Evolutionary conservation across 2,797 vertebrate genomes (phyloP), one percentile per base, ranked within the genome.

Genomic region (Sebastes nivosus): DNA sequence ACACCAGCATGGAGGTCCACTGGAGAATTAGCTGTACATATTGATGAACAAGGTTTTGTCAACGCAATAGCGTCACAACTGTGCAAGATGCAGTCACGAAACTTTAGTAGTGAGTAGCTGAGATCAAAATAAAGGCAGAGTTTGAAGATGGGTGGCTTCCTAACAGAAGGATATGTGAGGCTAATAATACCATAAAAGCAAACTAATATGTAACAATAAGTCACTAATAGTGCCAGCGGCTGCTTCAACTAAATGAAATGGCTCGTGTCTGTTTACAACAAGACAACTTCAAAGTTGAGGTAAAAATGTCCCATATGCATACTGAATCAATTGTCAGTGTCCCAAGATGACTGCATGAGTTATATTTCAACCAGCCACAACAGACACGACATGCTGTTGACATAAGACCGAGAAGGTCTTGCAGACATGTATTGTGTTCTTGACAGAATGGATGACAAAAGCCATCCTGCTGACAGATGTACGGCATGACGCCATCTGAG

Each of bases 391-490:
- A 71, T 64, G 73, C 18, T 72, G 81, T 82, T 75, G 77, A 72
- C 58, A 73, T 46, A n/a, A 32, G 42, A 67, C 20, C 2, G 69
- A 59, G 58, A 58, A 68, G 71, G 77, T 50, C 46, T 73, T 66
- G 50, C 18, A 38, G 68, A 61, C 27, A 54, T 36, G 57, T 76
- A 16, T 42, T 75, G 60, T 32, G 46, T 84, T 85, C 42, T 64
- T 78, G 60, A 81, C 75, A 72, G 80, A 72, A 10, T 54, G 18
- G 50, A 59, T 77, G 38, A 72, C 30, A 50, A 65, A 61, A 68
- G 13, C n/a, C 30, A 29, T 82, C 74, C 67, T 67, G 65, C 46
- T 66, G 77, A 86, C 81, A 86, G 72, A 82, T 79, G 64, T 73
- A 58, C 7, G 54, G 30, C 24, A 38, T 77, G 60, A 89, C 79